Conservation (phyloP, 2,113 vertebrate species). For the Chaetodon trifascialis region DNA sequence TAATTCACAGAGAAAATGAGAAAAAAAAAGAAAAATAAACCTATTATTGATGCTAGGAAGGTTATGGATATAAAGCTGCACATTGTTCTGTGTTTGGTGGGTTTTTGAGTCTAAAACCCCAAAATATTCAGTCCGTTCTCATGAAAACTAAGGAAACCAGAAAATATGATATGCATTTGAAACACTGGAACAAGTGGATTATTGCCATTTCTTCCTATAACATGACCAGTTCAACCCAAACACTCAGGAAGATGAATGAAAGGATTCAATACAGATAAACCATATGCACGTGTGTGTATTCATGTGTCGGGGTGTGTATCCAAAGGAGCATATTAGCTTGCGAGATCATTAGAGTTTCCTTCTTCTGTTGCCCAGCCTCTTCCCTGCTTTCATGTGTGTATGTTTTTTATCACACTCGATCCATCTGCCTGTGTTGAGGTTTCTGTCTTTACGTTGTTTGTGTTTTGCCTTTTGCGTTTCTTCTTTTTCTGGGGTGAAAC, state of each 20-base stretch:
- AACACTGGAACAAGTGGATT: no score
- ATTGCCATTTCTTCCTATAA: no score
- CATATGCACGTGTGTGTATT: neutral
- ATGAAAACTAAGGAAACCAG: no score
- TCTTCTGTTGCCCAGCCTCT: neutral
- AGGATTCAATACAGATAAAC: no score
- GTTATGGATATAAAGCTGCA: neutral
- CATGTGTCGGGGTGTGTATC: neutral
- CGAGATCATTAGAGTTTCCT: neutral
- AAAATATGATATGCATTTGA: no score
- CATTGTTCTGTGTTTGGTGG: neutral
- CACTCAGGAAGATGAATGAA: no score
- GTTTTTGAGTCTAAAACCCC: no score
- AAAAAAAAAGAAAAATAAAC: neutral
- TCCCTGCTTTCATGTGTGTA: neutral
- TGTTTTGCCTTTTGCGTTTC: conserved; percentile 33
- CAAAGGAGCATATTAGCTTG: neutral
- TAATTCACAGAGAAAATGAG: neutral
- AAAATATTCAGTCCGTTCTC: no score
- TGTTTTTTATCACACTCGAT: neutral
- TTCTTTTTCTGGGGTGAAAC: conserved; percentile 39
- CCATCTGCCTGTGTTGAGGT: neutral
- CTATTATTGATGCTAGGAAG: no score
- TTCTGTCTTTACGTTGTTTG: conserved; percentile 46
- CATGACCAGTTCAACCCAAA: no score